Conservation (phyloP, 2,797 vertebrate genomes). For the Chrysocyon brachyurus region DNA sequence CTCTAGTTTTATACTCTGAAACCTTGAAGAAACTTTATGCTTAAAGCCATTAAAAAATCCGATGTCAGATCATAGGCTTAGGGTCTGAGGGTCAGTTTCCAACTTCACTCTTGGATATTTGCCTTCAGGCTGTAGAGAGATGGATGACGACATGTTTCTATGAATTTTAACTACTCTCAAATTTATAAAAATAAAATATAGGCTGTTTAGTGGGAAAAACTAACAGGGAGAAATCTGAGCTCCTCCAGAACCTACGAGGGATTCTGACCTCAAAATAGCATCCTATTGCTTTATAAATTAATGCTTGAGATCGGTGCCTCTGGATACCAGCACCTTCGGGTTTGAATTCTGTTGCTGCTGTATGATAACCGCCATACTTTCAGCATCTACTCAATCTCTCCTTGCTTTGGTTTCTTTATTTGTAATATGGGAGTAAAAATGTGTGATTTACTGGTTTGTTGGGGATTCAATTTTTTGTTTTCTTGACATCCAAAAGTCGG, state of each 20-base stretch:
- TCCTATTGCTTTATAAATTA: neutral
- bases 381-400: neutral
- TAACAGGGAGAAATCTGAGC: neutral
- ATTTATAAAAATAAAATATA: slow-evolving; percentile 5
- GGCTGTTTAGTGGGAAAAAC: neutral
- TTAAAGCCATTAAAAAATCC: neutral
- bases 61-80: neutral
- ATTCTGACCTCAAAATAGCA: neutral
- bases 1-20: slow-evolving; percentile 10
- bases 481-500: neutral
- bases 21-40: neutral
- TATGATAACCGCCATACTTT: neutral
- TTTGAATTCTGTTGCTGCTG: neutral
- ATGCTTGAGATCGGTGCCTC: neutral
- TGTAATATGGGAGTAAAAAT: neutral
- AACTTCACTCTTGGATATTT: slow-evolving; percentile 4
- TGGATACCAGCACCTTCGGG: neutral
- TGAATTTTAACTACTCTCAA: neutral
- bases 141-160: neutral
- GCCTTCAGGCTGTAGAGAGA: neutral
- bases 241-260: neutral
- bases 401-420: neutral
- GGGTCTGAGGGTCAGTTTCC: neutral
- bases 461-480: neutral
- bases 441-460: neutral